phyloP scores from a whole-genome alignment of 2,888 invertebrate genomes.

The Drosophila mercatorum region DNA sequence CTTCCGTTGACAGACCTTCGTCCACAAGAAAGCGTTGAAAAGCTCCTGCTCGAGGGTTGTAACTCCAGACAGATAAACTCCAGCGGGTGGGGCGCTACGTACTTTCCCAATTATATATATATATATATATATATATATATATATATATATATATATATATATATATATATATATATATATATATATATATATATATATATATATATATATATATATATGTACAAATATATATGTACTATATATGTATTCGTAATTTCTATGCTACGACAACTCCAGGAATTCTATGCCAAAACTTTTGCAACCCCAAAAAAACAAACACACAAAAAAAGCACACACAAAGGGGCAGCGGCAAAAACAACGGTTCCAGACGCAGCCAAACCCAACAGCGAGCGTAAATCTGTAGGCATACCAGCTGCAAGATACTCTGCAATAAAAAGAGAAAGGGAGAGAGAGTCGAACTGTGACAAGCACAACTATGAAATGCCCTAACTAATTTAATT shows the following conservation, averaged over 20 bases:
- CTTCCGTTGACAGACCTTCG: not conserved
- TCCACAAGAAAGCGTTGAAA: not conserved
- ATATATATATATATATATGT: too few relatives aligned
- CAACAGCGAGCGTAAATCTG: not conserved
- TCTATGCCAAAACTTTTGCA: constrained; percentile 68
- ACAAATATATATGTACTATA: too few relatives aligned
- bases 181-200: not conserved
- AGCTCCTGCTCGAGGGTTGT: constrained; percentile 63
- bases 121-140: not conserved
- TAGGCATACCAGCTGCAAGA: not conserved
- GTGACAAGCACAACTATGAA: not conserved
- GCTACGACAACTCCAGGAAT: constrained; percentile 72
- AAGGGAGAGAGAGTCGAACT: not conserved
- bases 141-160: not conserved
- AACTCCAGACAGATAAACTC: constrained; percentile 66
- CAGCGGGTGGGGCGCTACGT: constrained; percentile 3
- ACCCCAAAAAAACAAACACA: constrained; percentile 54
- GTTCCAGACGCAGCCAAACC: constrained; percentile 40
- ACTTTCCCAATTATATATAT: constrained; percentile 44
- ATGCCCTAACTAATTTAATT: not conserved
- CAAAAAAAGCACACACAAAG: constrained; percentile 24
- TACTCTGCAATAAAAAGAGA: not conserved
- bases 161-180: too few relatives aligned
- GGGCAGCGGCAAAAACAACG: constrained; percentile 34
- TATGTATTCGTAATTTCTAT: constrained; percentile 60